phyloP scores from a whole-genome alignment of 2,888 invertebrate species.

The Harpalus rufipes region DNA sequence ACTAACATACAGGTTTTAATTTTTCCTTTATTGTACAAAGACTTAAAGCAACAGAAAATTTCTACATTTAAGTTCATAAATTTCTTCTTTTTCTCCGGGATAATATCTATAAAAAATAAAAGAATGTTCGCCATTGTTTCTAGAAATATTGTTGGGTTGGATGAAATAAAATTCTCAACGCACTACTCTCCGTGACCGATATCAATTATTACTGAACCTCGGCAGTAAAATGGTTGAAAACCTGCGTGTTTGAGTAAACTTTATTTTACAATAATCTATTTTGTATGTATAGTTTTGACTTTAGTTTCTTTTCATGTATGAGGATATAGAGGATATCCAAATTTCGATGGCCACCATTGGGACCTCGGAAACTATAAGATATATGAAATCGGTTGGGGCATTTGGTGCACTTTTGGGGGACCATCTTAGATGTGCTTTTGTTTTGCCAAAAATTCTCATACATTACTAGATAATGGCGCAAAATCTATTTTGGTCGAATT shows the following conservation, averaged over 20 bases:
- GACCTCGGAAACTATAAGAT: too few relatives aligned
- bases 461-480: too few relatives aligned
- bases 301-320: slow-evolving; percentile 12
- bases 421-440: too few relatives aligned
- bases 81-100: not conserved
- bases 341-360: too few relatives aligned
- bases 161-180: slow-evolving; percentile 32
- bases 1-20: not conserved
- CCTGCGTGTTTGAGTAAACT: slow-evolving; percentile 4
- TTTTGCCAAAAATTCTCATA: too few relatives aligned
- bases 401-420: too few relatives aligned
- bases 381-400: too few relatives aligned
- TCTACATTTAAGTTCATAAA: not conserved
- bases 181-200: slow-evolving; percentile 35
- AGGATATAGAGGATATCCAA: not conserved
- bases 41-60: not conserved
- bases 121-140: slow-evolving; percentile 58
- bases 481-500: too few relatives aligned
- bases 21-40: not conserved
- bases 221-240: slow-evolving; percentile 53
- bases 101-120: slow-evolving; percentile 60
- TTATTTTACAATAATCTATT: slow-evolving; percentile 23
- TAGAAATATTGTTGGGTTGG: slow-evolving; percentile 53
- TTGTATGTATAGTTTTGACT: slow-evolving; percentile 27
- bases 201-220: slow-evolving; percentile 65